phyloP scores from a whole-genome alignment of 2,113 vertebrate species.

The Grantiella picta region DNA sequence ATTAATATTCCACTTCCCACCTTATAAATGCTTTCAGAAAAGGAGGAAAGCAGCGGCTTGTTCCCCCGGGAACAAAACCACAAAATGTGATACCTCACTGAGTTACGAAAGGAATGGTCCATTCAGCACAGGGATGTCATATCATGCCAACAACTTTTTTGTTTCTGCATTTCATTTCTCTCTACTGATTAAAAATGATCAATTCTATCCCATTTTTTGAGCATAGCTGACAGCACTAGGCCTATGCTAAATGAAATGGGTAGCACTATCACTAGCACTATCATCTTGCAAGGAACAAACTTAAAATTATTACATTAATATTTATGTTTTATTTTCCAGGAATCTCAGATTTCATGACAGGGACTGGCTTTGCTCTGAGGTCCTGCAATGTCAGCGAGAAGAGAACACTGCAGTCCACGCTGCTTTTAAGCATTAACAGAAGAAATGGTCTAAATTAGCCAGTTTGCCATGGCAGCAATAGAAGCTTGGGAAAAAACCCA shows the following conservation, averaged over 20 bases:
- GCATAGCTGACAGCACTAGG: neutral
- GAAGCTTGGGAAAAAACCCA: neutral
- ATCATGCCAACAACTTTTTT: neutral
- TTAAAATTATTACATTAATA: conserved; percentile 30
- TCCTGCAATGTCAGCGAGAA: neutral
- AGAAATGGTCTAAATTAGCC: conserved; percentile 35
- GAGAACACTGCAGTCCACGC: neutral
- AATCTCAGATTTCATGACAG: neutral
- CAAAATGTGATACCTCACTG: neutral
- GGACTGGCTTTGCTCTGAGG: neutral
- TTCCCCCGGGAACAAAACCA: conserved; percentile 3
- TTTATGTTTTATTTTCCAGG: conserved; percentile 48
- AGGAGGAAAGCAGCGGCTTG: conserved; percentile 11
- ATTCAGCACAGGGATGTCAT: conserved; percentile 22
- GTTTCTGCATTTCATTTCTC: conserved; percentile 23
- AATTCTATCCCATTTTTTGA: neutral
- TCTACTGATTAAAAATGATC: conserved; percentile 30
- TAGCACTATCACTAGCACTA: neutral
- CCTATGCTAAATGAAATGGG: neutral
- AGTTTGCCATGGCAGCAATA: neutral
- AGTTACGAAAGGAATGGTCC: neutral
- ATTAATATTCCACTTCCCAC: neutral
- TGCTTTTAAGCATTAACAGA: conserved; percentile 10
- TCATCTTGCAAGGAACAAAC: neutral
- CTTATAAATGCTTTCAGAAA: conserved; percentile 15